Evolutionary conservation across 2,888 invertebrate genomes (phyloP).

Genomic region (Vesta saturnalis): DNA sequence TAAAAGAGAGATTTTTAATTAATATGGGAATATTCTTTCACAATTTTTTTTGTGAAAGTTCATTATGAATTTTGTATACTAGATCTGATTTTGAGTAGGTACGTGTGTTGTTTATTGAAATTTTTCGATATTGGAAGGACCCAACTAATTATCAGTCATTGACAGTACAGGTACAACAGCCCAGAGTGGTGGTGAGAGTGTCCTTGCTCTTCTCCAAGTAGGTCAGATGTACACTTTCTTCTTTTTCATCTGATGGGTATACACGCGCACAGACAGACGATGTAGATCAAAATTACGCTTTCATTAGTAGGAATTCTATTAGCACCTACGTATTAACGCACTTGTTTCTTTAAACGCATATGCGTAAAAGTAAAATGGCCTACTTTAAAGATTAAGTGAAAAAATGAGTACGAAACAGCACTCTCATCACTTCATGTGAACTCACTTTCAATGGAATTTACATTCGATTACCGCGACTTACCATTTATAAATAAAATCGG

Average conservation of each 20-base stretch:
- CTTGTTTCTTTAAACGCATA: no score
- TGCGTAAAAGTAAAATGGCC: no score
- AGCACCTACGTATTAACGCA: no score
- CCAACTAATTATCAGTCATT: constrained; percentile 10
- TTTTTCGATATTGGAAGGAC: constrained; percentile 17
- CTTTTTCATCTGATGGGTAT: constrained; percentile 54
- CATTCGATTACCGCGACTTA: background rate
- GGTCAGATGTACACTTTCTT: constrained; percentile 57
- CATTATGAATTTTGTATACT: background rate
- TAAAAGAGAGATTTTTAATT: constrained; percentile 11
- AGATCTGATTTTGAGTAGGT: no score
- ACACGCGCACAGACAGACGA: constrained; percentile 26
- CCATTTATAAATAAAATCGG: constrained; percentile 5
- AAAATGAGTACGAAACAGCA: no score
- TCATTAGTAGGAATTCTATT: no score
- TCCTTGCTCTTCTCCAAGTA: constrained; percentile 55
- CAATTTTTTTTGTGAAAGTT: constrained; percentile 9
- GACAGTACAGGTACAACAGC: constrained; percentile 33
- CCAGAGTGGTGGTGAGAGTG: constrained; percentile 55
- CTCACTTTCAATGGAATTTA: background rate
- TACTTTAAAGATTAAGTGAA: no score
- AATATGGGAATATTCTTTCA: background rate
- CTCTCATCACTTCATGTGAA: no score
- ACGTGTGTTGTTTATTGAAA: background rate
- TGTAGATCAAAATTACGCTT: no score